Conservation (phyloP, 1,140 invertebrate genomes). For the Amyelois transitella region DNA sequence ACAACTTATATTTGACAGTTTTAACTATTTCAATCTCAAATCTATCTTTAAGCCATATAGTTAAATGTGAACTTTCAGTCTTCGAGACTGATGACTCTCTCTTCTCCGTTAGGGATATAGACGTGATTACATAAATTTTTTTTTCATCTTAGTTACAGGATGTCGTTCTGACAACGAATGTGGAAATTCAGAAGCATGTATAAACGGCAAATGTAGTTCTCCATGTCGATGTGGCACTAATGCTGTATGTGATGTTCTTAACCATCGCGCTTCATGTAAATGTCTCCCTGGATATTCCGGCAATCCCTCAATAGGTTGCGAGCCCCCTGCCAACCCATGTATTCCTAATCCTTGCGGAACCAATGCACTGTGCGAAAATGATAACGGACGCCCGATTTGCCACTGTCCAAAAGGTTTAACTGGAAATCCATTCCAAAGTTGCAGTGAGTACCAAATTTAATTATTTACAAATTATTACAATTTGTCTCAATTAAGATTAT, state of each 20-base stretch:
- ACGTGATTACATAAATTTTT: too few species aligned
- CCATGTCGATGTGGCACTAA: conserved; percentile 85
- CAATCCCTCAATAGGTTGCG: conserved; percentile 78
- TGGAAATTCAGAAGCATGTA: conserved; percentile 80
- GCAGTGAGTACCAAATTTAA: conserved; percentile 82
- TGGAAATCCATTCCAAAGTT: conserved; percentile 93
- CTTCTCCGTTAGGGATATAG: too few species aligned
- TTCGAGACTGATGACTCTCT: too few species aligned
- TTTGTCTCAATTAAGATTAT: too few species aligned
- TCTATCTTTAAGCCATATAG: too few species aligned
- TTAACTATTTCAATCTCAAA: too few species aligned
- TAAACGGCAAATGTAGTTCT: conserved; percentile 82
- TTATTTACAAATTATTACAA: conserved; percentile 1
- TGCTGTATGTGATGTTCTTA: conserved; percentile 84
- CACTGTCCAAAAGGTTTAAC: conserved; percentile 92
- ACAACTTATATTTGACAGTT: too few species aligned
- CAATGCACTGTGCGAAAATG: conserved; percentile 88
- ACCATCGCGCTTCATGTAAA: conserved; percentile 84
- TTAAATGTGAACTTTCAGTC: too few species aligned
- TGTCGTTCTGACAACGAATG: conserved; percentile 83
- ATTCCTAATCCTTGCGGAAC: conserved; percentile 89
- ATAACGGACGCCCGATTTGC: conserved; percentile 90
- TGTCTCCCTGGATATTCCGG: conserved; percentile 85
- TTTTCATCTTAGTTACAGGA: conserved; percentile 75
- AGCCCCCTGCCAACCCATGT: conserved; percentile 82